Evolutionary conservation across 2,888 invertebrate genomes (phyloP).

Genomic region (Oscheius onirici): DNA sequence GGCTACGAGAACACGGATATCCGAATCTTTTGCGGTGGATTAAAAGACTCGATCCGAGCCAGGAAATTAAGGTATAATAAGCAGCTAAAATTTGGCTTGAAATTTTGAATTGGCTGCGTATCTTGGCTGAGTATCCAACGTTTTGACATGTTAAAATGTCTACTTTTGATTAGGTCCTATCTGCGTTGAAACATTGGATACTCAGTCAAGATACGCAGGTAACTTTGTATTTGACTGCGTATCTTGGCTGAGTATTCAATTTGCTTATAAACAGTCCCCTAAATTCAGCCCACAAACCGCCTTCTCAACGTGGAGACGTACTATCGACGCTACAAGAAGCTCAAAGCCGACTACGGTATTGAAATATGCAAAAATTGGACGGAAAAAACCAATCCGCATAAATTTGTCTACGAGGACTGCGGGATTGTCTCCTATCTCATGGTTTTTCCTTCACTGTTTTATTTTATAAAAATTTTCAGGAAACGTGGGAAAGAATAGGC

Average conservation of each 20-base stretch:
- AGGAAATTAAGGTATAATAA: slow-evolving; percentile 20
- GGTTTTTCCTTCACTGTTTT: slow-evolving; percentile 48
- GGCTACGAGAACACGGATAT: slow-evolving; percentile 36
- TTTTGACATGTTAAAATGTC: too few species aligned
- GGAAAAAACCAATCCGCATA: slow-evolving; percentile 90
- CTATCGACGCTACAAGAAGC: slow-evolving; percentile 34
- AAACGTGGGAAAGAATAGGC: slow-evolving; percentile 36
- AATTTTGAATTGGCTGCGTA: too few species aligned
- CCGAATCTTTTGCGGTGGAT: slow-evolving; percentile 41
- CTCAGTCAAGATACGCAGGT: too few species aligned
- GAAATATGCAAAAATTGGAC: slow-evolving; percentile 80
- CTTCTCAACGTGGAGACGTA: slow-evolving; percentile 36
- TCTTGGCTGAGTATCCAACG: too few species aligned
- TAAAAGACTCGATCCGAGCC: slow-evolving; percentile 37
- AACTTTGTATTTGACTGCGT: too few species aligned
- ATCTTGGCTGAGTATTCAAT: too few species aligned
- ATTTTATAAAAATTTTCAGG: slow-evolving; percentile 32
- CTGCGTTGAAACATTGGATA: too few species aligned
- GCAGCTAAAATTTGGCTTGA: too few species aligned
- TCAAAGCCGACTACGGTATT: neutral
- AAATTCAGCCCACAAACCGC: too few species aligned
- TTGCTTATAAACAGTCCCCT: too few species aligned
- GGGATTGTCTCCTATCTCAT: slow-evolving; percentile 90
- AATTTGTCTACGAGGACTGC: slow-evolving; percentile 95
- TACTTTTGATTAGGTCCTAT: too few species aligned